Percentiles rank a stretch among this genome's conserved stretches.
Conservation (phyloP, 2,113 vertebrate species). For the Rhea pennata region DNA sequence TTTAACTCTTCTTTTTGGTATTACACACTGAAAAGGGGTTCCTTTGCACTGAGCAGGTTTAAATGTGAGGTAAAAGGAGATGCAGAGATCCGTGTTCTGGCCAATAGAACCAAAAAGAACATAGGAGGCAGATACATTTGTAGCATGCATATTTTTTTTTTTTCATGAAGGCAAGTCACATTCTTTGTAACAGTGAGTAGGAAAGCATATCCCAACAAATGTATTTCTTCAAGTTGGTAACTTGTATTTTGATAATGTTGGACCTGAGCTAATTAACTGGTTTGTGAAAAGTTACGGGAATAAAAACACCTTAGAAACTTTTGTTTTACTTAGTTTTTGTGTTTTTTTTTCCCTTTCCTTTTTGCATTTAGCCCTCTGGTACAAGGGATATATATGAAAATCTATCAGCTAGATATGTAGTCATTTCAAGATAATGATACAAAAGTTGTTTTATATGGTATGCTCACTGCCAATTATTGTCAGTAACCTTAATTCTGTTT, state of each 20-base stretch:
- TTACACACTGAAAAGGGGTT: background rate
- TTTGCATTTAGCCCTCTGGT: background rate
- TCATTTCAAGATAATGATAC: background rate
- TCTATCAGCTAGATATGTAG: background rate
- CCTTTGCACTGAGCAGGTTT: background rate
- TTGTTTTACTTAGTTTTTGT: background rate
- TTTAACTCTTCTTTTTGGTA: background rate
- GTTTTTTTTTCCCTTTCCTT: background rate
- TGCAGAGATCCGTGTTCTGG: background rate
- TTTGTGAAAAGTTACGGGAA: background rate
- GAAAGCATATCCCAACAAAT: background rate
- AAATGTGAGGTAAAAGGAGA: background rate
- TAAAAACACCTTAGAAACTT: background rate
- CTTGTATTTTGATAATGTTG: background rate
- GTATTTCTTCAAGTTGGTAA: background rate
- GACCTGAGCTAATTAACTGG: background rate
- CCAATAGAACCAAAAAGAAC: background rate
- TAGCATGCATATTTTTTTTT: background rate
- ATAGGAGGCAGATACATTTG: background rate
- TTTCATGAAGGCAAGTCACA: background rate
- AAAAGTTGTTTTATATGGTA: background rate
- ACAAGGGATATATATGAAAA: background rate
- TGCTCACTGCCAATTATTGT: background rate
- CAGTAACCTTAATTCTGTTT: background rate
- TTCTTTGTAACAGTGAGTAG: background rate